These are phyloP conservation scores for Neoaliturus tenellus DNA, from an alignment of 2,888 invertebrate genomes.

Conservation along the genomic window DNA sequence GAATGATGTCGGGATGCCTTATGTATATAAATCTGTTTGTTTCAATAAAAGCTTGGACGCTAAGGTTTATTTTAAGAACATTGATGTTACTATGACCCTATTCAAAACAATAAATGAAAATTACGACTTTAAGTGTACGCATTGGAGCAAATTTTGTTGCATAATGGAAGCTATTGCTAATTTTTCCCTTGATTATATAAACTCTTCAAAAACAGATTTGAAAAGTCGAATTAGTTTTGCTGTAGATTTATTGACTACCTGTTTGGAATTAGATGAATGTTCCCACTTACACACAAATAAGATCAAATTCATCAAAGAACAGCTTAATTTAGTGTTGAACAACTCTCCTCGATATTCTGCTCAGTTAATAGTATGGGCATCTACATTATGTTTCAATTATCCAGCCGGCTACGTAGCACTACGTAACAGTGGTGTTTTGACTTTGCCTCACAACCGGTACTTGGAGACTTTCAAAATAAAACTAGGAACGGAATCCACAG, in stretches of 20 bases:
- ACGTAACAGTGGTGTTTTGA: background rate
- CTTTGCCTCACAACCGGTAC: background rate
- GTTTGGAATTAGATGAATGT: background rate
- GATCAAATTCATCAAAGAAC: background rate
- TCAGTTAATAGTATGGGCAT: too few relatives aligned
- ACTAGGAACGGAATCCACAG: background rate
- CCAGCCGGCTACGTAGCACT: background rate
- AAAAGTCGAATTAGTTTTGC: background rate
- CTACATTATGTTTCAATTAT: background rate
- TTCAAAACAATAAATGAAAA: background rate
- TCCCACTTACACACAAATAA: background rate
- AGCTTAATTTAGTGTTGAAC: background rate
- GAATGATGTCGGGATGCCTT: background rate
- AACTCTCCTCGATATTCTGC: too few relatives aligned
- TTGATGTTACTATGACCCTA: background rate
- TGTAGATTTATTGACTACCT: background rate
- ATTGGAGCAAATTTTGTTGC: background rate
- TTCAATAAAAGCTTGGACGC: background rate
- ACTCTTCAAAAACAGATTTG: background rate
- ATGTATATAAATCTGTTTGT: background rate
- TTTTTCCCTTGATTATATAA: background rate
- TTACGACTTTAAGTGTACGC: too few relatives aligned
- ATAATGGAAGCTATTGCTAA: background rate
- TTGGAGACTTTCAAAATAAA: constrained; percentile 4
- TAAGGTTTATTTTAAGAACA: background rate